Percentiles rank a stretch among this genome's conserved stretches.
Conservation (phyloP, 1,140 invertebrate genomes). For the Vanessa tameamea region DNA sequence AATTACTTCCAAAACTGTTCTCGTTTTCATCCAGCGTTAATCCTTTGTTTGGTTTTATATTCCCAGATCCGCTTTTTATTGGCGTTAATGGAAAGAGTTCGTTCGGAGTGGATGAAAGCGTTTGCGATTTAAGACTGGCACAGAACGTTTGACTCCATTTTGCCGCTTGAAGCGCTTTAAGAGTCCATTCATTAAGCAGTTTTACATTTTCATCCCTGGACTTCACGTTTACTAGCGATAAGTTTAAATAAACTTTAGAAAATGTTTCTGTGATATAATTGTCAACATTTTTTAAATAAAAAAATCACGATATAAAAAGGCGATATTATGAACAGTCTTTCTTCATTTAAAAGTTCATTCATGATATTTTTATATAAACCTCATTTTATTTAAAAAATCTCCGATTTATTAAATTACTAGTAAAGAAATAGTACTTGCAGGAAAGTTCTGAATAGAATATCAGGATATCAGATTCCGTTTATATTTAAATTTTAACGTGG, state of each 20-base stretch:
- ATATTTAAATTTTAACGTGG: no score
- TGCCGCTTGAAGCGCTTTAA: constrained; percentile 34
- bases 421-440: no score
- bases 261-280: background rate
- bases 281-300: constrained; percentile 1
- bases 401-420: background rate
- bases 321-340: background rate
- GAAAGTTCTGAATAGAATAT: no score
- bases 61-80: constrained; percentile 41
- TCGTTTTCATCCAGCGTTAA: constrained; percentile 53
- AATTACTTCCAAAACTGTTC: constrained; percentile 61
- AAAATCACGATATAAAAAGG: background rate
- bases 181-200: constrained; percentile 39
- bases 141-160: constrained; percentile 40
- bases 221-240: constrained; percentile 11
- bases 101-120: constrained; percentile 47
- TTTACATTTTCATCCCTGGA: constrained; percentile 33
- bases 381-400: background rate
- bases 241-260: constrained; percentile 11
- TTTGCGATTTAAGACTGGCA: constrained; percentile 43
- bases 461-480: no score
- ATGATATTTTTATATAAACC: background rate
- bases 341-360: background rate
- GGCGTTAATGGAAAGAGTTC: constrained; percentile 53
- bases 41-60: constrained; percentile 65